Conservation (phyloP, 2,113 vertebrate species). For the Muscicapa adusta region DNA sequence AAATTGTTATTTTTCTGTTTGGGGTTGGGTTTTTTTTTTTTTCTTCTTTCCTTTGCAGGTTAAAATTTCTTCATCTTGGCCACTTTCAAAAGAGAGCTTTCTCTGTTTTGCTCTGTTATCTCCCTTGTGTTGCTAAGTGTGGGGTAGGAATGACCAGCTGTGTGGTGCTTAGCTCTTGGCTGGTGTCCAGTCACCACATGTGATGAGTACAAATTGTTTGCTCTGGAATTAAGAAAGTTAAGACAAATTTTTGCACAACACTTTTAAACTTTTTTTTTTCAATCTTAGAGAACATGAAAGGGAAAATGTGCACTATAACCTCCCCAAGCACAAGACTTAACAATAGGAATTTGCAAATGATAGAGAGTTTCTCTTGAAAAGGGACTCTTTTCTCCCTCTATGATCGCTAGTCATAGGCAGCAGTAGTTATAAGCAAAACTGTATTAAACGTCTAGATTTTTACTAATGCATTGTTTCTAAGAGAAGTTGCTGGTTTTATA, state of each 20-base stretch:
- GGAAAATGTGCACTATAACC: neutral
- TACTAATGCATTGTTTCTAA: neutral
- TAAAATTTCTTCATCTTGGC: neutral
- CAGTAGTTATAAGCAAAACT: neutral
- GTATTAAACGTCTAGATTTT: neutral
- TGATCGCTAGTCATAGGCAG: neutral
- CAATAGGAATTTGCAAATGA: fast-evolving
- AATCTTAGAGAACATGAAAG: neutral
- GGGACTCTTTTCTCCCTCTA: fast-evolving
- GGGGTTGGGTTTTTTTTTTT: fast-evolving
- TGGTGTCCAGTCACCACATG: neutral
- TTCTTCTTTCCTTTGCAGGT: neutral
- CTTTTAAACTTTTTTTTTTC: neutral
- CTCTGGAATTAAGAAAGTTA: neutral
- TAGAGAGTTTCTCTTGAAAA: neutral
- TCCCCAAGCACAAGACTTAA: fast-evolving
- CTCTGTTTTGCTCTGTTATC: neutral
- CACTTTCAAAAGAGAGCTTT: neutral
- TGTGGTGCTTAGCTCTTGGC: neutral
- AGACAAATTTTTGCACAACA: neutral
- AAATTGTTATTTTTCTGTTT: neutral
- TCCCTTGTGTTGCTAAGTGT: neutral
- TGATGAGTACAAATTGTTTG: neutral
- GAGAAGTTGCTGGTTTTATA: neutral
- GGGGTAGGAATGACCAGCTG: fast-evolving